A percentile compares a stretch with the other conserved stretches of the same genome.
Evolutionary conservation across 2,797 vertebrate species (phyloP).

Genomic region (Tenualosa ilisha): DNA sequence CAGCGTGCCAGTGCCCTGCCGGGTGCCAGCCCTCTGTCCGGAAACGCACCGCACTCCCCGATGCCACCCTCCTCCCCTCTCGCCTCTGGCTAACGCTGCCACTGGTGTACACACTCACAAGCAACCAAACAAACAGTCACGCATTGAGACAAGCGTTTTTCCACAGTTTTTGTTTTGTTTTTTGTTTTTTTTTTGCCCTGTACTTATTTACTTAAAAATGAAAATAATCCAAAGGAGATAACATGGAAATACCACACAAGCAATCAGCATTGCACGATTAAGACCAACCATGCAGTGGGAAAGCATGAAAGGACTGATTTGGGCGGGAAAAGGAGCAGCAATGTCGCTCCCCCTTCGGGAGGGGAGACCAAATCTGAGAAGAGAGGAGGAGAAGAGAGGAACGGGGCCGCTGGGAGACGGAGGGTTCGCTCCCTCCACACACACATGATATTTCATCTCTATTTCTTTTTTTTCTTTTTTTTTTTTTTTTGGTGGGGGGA

Average conservation of each 20-base stretch:
- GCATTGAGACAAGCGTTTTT: not conserved
- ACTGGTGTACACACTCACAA: not conserved
- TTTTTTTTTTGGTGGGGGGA: not conserved
- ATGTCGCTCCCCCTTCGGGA: constrained; percentile 31
- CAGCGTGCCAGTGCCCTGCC: constrained; percentile 75
- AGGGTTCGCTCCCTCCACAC: constrained; percentile 19
- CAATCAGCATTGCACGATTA: constrained; percentile 28
- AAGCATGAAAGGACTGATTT: constrained; percentile 20
- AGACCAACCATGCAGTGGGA: constrained; percentile 16
- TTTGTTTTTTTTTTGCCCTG: not conserved
- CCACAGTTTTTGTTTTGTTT: not conserved
- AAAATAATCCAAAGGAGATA: not conserved
- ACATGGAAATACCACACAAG: constrained; percentile 9
- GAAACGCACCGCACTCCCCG: constrained; percentile 56
- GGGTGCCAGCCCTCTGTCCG: constrained; percentile 69
- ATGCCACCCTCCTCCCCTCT: constrained; percentile 38
- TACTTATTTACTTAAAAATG: constrained; percentile 18
- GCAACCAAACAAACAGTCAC: not conserved
- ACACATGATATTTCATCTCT: constrained; percentile 32
- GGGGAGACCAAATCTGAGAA: constrained; percentile 25
- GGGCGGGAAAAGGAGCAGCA: not conserved
- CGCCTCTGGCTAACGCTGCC: constrained; percentile 9
- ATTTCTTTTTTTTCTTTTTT: constrained; percentile 27
- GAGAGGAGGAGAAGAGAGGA: constrained; percentile 10
- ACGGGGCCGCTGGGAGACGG: not conserved